Percentiles rank a stretch among this genome's conserved stretches.
Conservation (phyloP, 1,140 invertebrate species). For the Drosophila subobscura region DNA sequence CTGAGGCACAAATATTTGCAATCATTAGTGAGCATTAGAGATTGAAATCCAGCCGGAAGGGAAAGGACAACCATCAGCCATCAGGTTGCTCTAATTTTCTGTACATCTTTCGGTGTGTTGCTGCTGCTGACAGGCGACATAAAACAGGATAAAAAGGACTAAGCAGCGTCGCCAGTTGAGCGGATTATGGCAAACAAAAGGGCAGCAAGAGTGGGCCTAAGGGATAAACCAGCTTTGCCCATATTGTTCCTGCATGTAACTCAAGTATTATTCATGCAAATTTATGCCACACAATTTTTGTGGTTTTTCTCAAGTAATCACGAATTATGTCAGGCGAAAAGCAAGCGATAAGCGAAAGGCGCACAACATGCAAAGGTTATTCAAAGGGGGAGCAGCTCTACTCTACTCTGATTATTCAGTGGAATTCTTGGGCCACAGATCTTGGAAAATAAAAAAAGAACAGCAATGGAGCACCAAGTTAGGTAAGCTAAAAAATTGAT, state of each 20-base stretch:
- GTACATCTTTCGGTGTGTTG: constrained; percentile 15
- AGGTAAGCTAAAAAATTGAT: too few species aligned
- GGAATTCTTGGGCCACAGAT: too few species aligned
- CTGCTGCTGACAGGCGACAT: constrained; percentile 62
- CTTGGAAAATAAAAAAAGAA: too few species aligned
- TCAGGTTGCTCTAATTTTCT: constrained; percentile 71
- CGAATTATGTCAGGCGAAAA: constrained; percentile 45
- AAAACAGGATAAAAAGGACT: constrained; percentile 71
- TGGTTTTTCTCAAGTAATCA: constrained; percentile 42
- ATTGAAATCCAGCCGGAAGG: constrained; percentile 29
- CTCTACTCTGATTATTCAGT: too few species aligned
- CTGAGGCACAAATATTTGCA: constrained; percentile 66
- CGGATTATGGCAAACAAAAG: constrained; percentile 59
- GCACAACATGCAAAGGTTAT: not conserved
- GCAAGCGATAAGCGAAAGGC: constrained; percentile 45
- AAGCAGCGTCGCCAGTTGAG: constrained; percentile 56
- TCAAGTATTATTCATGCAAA: constrained; percentile 60
- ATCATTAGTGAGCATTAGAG: constrained; percentile 70
- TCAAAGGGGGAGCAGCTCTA: too few species aligned
- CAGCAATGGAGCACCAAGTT: too few species aligned
- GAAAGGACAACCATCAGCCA: constrained; percentile 12
- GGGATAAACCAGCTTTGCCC: constrained; percentile 15
- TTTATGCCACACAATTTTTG: constrained; percentile 56
- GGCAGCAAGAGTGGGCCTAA: constrained; percentile 17
- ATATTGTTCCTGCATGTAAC: constrained; percentile 50